Base-by-base conservation (phyloP, 2,888 invertebrate genomes). In the Erebia epiphron region DNA sequence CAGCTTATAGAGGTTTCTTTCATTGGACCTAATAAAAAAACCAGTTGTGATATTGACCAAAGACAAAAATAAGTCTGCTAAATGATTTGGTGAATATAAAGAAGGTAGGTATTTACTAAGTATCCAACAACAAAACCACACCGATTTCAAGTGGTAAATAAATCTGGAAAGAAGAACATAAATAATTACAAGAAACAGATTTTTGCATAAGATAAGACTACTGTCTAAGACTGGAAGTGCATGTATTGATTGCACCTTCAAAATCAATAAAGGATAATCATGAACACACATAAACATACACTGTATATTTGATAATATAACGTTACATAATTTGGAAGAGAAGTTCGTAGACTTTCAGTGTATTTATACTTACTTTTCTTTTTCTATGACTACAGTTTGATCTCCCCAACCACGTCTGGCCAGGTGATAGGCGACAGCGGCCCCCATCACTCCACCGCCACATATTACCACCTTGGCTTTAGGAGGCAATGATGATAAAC, bases 381-480 rank as follows among this genome's bases (percentile, higher is more conserved):
- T 97, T 85, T 99, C 98, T 57, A 99, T 90, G 0, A 99, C 88
- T 18, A 98, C 91, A 1, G 98, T 97, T 76, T 97, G 95, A 41
- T 94, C 92, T 10, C 97, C 97, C 96, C 97, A 97, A 67, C 98
- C 98, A 76, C 96, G 90, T 79, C 95, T 92, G 0, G 97, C 96
- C 61, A 99, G 91, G 86, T 98, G 97, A 86, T 98, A 98, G 13
- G 98, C 98, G 10, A 98, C 97, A 2, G 98, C 97, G 11, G 97
- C 96, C 5, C 98, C 98, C 94, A 98, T 97, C 58, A 98, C 96
- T 35, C 98, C 98, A 16, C 98, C 98, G 3, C 98, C 98, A 86
- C 98, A 98, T 82, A 98, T 96, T 58, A 98, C 97, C 58, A 98
- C 97, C 81, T 95, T 95, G 0, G 96, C 94, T 81, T 95, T 92